These are phyloP conservation scores for Polietes domitor DNA, from an alignment of 2,888 invertebrate species.

Conservation along the genomic window DNA sequence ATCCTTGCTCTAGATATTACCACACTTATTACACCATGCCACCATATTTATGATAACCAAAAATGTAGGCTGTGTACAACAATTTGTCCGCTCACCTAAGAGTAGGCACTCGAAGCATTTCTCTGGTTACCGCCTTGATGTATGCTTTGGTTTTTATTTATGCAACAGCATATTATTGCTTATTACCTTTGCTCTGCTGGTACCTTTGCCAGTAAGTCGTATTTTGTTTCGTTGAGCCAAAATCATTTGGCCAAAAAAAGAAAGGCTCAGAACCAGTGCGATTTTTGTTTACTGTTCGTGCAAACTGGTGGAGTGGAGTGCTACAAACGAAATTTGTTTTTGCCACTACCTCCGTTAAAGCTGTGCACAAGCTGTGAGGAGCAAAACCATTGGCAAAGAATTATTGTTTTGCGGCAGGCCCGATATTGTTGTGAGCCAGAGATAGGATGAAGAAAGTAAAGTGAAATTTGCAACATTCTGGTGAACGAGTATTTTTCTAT, in stretches of 20 bases:
- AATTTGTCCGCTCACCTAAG: background rate
- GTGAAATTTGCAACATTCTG: constrained; percentile 15
- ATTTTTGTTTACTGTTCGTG: background rate
- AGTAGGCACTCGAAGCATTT: background rate
- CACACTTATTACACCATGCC: too few relatives aligned
- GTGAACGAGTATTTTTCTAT: background rate
- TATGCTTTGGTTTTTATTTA: background rate
- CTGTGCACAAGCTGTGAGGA: background rate
- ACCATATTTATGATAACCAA: too few relatives aligned
- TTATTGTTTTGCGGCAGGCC: constrained; percentile 31
- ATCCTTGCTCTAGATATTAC: too few relatives aligned
- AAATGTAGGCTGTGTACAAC: background rate
- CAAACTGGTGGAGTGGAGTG: background rate
- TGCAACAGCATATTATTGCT: constrained; percentile 27
- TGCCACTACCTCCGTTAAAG: constrained; percentile 26
- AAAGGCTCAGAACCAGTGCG: background rate
- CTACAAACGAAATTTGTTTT: constrained; percentile 18
- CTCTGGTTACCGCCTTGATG: background rate
- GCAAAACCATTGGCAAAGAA: background rate
- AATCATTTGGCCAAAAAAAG: background rate
- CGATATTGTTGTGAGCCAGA: background rate
- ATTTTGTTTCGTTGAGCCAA: background rate
- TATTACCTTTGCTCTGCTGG: constrained; percentile 41
- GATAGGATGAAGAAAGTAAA: background rate
- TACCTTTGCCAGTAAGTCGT: constrained; percentile 14